Evolutionary conservation across 2,113 vertebrate genomes (phyloP).

Genomic region (Picathartes gymnocephalus): DNA sequence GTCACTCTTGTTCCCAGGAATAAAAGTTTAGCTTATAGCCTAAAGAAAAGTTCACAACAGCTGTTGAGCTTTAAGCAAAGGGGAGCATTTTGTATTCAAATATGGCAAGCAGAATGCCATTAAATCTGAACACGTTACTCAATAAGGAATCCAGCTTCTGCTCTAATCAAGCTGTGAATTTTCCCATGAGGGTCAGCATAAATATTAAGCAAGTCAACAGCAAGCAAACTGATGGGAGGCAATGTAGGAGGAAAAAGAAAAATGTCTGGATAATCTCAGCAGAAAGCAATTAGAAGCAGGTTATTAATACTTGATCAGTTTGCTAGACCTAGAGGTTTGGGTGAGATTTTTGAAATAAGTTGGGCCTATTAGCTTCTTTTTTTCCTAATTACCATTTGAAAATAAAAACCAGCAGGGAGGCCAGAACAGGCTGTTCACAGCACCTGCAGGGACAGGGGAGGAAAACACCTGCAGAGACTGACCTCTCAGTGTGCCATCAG

Average conservation of each 20-base stretch:
- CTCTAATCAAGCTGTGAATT: slow-evolving; percentile 51
- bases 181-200: slow-evolving; percentile 38
- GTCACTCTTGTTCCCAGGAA: background rate
- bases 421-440: background rate
- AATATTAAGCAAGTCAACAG: slow-evolving; percentile 47
- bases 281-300: slow-evolving; percentile 13
- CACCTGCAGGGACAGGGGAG: background rate
- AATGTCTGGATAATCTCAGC: background rate
- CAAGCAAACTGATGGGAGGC: slow-evolving; percentile 20
- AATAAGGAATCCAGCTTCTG: slow-evolving; percentile 15
- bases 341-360: background rate
- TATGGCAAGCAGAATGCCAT: background rate
- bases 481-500: background rate
- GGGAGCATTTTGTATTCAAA: slow-evolving; percentile 10
- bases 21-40: background rate
- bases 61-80: background rate
- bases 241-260: background rate
- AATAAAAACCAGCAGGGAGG: slow-evolving; percentile 11
- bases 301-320: slow-evolving; percentile 40
- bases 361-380: background rate
- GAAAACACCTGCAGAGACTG: background rate
- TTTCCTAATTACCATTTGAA: background rate
- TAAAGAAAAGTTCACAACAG: background rate
- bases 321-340: background rate
- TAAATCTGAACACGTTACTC: slow-evolving; percentile 35